These are phyloP conservation scores for Brenthis daphne DNA, from an alignment of 2,888 invertebrate genomes.

Conservation along the genomic window DNA sequence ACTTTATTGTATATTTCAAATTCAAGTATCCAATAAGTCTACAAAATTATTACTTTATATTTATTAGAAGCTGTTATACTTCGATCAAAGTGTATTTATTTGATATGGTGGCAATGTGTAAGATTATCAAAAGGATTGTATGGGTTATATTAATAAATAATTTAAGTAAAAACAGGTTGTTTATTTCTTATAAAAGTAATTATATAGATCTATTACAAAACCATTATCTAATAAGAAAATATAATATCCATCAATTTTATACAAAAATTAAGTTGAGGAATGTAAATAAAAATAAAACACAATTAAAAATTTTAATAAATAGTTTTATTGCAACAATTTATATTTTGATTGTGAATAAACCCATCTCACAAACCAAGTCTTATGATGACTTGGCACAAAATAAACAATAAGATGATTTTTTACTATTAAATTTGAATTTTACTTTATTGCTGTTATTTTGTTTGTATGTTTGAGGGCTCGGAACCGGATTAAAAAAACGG, in stretches of 20 bases:
- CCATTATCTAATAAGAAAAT: too few species aligned
- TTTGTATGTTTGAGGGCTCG: too few species aligned
- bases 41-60: too few species aligned
- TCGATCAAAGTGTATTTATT: background rate
- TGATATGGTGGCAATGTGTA: background rate
- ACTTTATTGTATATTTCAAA: too few species aligned
- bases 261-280: too few species aligned
- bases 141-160: conserved; percentile 6
- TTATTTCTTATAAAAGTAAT: background rate
- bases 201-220: too few species aligned
- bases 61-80: too few species aligned
- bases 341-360: conserved; percentile 6
- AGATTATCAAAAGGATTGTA: conserved; percentile 9
- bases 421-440: background rate
- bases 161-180: background rate
- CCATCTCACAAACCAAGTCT: background rate
- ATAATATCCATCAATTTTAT: background rate
- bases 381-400: background rate
- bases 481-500: too few species aligned
- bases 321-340: conserved; percentile 36
- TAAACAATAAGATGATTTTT: background rate
- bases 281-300: conserved; percentile 19
- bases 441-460: background rate
- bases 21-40: too few species aligned
- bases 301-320: conserved; percentile 32